phyloP scores from a whole-genome alignment of 2,797 vertebrate species.

The Poecilia picta region DNA sequence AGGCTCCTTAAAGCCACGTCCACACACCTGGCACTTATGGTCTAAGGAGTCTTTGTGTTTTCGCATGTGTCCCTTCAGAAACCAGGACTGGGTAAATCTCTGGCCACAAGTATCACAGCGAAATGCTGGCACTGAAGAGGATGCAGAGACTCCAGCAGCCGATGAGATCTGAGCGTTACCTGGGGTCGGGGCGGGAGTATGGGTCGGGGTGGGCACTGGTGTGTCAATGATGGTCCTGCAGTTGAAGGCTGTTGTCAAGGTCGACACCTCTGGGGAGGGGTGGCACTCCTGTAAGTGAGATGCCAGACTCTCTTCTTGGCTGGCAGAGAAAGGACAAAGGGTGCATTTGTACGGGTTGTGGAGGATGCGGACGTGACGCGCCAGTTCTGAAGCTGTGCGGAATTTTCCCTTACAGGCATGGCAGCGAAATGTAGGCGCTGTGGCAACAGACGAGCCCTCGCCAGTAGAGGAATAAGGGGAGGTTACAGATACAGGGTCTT shows the following conservation, averaged over 20 bases:
- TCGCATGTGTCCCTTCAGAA: slow-evolving; percentile 95
- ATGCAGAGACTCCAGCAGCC: slow-evolving; percentile 23
- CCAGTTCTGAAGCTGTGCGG: slow-evolving; percentile 89
- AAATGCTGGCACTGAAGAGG: slow-evolving; percentile 83
- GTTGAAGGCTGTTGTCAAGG: slow-evolving; percentile 51
- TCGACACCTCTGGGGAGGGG: slow-evolving; percentile 71
- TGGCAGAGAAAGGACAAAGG: slow-evolving; percentile 90
- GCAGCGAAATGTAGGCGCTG: slow-evolving; percentile 84
- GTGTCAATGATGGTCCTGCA: slow-evolving; percentile 68
- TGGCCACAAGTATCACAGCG: slow-evolving; percentile 92
- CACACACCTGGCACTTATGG: slow-evolving; percentile 93
- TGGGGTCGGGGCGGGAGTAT: slow-evolving; percentile 68
- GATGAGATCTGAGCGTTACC: slow-evolving; percentile 68
- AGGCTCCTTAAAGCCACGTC: slow-evolving; percentile 94
- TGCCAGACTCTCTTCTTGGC: slow-evolving; percentile 89
- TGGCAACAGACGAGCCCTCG: slow-evolving; percentile 54
- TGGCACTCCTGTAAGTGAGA: slow-evolving; percentile 88
- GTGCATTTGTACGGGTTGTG: slow-evolving; percentile 94
- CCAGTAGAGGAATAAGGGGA: slow-evolving; percentile 72
- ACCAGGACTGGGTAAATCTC: slow-evolving; percentile 95
- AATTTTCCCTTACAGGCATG: slow-evolving; percentile 95
- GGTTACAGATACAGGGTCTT: slow-evolving; percentile 71
- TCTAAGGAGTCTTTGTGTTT: slow-evolving; percentile 96
- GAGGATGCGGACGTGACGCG: slow-evolving; percentile 91
- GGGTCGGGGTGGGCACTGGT: slow-evolving; percentile 72